Evolutionary conservation across 2,113 vertebrate genomes (phyloP), one percentile per base, ranked within the genome.

Genomic region (Sylvilagus bachmani): DNA sequence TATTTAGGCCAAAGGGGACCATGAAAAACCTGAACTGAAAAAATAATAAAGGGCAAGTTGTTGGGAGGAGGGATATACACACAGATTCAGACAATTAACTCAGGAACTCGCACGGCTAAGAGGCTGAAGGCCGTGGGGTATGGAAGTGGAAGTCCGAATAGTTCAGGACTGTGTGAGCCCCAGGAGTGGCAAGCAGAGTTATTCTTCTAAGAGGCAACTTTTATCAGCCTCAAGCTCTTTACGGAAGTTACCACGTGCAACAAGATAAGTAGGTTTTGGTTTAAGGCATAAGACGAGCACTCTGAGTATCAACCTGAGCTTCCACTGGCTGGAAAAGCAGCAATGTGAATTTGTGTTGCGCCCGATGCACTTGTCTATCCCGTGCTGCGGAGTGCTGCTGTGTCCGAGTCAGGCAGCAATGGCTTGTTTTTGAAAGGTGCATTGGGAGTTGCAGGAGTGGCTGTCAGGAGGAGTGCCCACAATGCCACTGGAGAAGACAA

Each of bases 1-100:
- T 21, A 38, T 69, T 86, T 51, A 82, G 91, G 31, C 69, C 74
- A 21, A 5, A 90, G 78, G 44, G 27, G 70, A 94, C 55, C 64
- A 90, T n/a, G 82, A 93, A 69, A 94, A 85, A 36, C 2, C 11
- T 82, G 33, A 78, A 90, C 62, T 89, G 64, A 29, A 93, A 81
- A 86, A 87, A 94, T 89, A 96, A 92, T 82, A 66, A 92, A 89
- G 53, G 83, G 31, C 11, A n/a, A 89, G 27, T 82, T 89, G 44
- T 36, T 61, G 16, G 71, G 77, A 36, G 17, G 22, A 9, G 17
- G 67, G 38, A 14, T 53, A 66, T 27, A 61, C 90, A 67, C 31
- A 80, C 44, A 90, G 81, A 79, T 64, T 79, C 36, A 77, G 86
- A 74, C 69, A 74, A 73, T 97, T 77, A 84, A 71, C 77, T 88